Conservation (phyloP, 2,888 invertebrate species). For the Sylvicola cinctus region DNA sequence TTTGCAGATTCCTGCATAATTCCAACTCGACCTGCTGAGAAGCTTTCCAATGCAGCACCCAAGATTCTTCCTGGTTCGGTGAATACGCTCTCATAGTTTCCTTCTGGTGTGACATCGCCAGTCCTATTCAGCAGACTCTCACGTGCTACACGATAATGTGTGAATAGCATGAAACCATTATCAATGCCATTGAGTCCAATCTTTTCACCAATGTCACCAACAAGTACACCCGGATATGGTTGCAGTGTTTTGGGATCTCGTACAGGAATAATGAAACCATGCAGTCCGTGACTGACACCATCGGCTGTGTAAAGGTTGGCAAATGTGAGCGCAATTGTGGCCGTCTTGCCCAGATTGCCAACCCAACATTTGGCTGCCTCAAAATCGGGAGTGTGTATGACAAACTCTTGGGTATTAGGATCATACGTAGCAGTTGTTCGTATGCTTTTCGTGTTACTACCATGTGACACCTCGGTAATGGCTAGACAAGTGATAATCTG, state of each 20-base stretch:
- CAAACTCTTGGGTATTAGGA: slow-evolving; percentile 50
- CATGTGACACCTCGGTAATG: slow-evolving; percentile 85
- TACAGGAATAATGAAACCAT: slow-evolving; percentile 75
- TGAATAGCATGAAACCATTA: slow-evolving; percentile 80
- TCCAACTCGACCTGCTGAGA: slow-evolving; percentile 65
- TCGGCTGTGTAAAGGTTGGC: slow-evolving; percentile 72
- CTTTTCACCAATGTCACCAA: slow-evolving; percentile 89
- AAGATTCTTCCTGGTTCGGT: slow-evolving; percentile 71
- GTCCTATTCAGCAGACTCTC: slow-evolving; percentile 70
- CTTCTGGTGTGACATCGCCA: slow-evolving; percentile 73
- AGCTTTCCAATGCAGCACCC: slow-evolving; percentile 65
- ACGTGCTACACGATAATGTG: slow-evolving; percentile 69
- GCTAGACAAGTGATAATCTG: slow-evolving; percentile 65
- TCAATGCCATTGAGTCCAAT: slow-evolving; percentile 80
- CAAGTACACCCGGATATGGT: slow-evolving; percentile 62
- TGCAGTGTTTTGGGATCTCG: slow-evolving; percentile 54
- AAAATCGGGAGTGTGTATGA: slow-evolving; percentile 81
- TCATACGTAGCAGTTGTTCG: slow-evolving; percentile 81
- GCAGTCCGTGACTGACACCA: slow-evolving; percentile 62
- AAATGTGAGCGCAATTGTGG: slow-evolving; percentile 71
- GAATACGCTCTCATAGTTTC: slow-evolving; percentile 75
- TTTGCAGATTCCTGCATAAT: slow-evolving; percentile 33
- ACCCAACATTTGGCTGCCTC: slow-evolving; percentile 95
- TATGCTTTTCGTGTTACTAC: slow-evolving; percentile 82
- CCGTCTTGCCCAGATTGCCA: slow-evolving; percentile 75